phyloP scores from a whole-genome alignment of 2,888 invertebrate genomes.

The Rhynchonema sp. region DNA sequence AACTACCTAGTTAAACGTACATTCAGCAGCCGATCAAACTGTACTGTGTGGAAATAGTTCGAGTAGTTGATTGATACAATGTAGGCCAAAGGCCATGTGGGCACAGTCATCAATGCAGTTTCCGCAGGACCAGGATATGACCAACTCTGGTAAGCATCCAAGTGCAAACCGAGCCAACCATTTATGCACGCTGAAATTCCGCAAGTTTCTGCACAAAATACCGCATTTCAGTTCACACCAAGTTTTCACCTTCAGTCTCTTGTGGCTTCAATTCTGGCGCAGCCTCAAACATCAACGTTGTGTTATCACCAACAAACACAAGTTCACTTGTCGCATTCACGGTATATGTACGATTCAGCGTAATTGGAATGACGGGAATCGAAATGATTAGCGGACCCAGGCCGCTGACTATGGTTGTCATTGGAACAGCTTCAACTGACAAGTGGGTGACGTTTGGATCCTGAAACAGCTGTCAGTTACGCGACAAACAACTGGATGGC shows the following conservation, averaged over 20 bases:
- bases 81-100: background rate
- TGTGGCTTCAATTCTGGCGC: background rate
- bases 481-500: no score
- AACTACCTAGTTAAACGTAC: background rate
- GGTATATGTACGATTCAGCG: background rate
- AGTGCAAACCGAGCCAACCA: background rate
- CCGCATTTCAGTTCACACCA: no score
- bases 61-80: background rate
- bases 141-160: background rate
- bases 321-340: background rate
- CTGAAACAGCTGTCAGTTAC: no score
- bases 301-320: background rate
- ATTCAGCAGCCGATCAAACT: background rate
- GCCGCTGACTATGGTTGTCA: no score
- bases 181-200: background rate
- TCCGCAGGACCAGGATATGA: background rate
- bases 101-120: background rate
- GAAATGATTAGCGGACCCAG: no score
- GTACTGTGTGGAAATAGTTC: background rate
- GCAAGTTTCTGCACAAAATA: no score
- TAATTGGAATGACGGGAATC: background rate
- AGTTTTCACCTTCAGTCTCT: background rate
- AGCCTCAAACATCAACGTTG: background rate
- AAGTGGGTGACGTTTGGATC: background rate
- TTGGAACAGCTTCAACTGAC: background rate